These are phyloP conservation scores for Chloroceryle inda DNA, from an alignment of 2,797 vertebrate genomes.

Conservation along the genomic window DNA sequence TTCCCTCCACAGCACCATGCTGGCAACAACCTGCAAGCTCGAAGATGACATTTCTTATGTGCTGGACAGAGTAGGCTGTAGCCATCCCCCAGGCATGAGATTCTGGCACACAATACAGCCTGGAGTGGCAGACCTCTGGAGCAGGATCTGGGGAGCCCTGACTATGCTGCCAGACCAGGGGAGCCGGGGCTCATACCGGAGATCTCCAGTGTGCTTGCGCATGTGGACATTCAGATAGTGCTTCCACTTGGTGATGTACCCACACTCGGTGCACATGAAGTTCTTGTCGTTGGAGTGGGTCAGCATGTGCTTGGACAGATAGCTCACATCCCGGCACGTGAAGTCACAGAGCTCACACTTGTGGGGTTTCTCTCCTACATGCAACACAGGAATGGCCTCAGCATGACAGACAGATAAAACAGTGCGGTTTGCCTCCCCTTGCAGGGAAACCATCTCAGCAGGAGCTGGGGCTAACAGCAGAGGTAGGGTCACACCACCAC, in stretches of 20 bases:
- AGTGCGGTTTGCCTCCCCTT: neutral
- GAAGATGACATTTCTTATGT: neutral
- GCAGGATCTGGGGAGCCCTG: neutral
- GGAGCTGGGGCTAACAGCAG: neutral
- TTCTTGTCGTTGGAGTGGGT: slow-evolving; percentile 93
- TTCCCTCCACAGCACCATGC: neutral
- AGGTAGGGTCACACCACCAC: neutral
- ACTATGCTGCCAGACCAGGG: neutral
- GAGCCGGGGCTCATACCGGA: slow-evolving; percentile 81
- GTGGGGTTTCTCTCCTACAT: slow-evolving; percentile 92
- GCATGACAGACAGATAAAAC: neutral
- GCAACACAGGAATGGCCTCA: neutral
- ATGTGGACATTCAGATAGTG: slow-evolving; percentile 97
- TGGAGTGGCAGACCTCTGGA: neutral
- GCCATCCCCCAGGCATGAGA: neutral
- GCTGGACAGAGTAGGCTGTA: neutral
- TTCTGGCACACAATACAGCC: neutral
- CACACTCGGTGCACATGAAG: slow-evolving; percentile 97
- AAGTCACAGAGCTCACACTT: slow-evolving; percentile 95
- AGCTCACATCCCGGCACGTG: slow-evolving; percentile 94
- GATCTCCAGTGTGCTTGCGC: slow-evolving; percentile 96
- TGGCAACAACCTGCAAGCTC: neutral
- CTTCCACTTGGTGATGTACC: slow-evolving; percentile 98
- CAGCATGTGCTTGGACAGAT: slow-evolving; percentile 97
- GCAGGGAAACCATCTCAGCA: neutral